Evolutionary conservation across 2,888 invertebrate genomes (phyloP), one percentile per base, ranked within the genome.

Genomic region (Amphipyra berbera): DNA sequence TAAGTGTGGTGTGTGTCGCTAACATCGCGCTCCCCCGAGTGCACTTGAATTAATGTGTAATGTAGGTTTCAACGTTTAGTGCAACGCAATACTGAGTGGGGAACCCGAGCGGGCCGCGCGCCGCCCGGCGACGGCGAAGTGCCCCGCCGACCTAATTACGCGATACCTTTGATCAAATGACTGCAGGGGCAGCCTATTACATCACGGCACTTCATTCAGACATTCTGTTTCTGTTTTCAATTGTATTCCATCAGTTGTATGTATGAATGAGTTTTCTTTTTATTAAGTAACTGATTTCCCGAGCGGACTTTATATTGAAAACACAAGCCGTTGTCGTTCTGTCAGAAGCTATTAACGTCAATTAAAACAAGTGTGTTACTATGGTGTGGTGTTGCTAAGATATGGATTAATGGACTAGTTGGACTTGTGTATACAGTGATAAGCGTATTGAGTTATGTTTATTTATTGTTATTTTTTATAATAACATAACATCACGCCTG

Each of bases 111-210:
- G 15, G 14, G 6, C 35, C 9, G 21, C 9, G 15, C 6, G 1
- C 15, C 15, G 21, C 30, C 27, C 12, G 35, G 41, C 12, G 14
- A 21, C 21, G 21, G 21, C 21, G 21, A 21, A 3, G 35, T 13
- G 66, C 9, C 44, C 42, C 53, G 57, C 37, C 62, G 62, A 61
- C 74, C 45, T 54, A 56, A 48, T 62, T 65, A 65, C 65, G 62
- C 68, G 61, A 46, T 49, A 54, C 57, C 68, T 61, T 41, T 45
- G 35, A 64, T 53, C 62, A 58, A 64, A 61, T 55, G 48, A 57
- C 44, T 65, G 58, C 66, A 44, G 66, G 21, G 21, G 41, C 67
- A 37, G 41, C 49, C 27, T 70, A 30, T 38, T 33, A 38, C 49
- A 40, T 49, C 27, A 47, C 55, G 13, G 5, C 48, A 38, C 30